Evolutionary conservation across 2,888 invertebrate genomes (phyloP), one percentile per base, ranked within the genome.

Genomic region (Masnerella sp.): DNA sequence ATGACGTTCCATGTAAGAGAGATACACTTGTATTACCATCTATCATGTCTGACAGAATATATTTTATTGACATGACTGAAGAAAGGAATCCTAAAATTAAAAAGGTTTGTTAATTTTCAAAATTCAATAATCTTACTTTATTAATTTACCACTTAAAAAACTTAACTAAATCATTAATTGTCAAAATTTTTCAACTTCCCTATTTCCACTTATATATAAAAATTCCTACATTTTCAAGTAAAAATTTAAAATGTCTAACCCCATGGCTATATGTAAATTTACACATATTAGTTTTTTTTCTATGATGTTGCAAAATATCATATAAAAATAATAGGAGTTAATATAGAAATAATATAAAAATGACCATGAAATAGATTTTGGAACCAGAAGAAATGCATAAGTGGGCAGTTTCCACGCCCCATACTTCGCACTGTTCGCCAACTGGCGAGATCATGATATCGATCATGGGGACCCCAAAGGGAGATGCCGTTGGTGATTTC

Each of bases 371-470:
- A 38, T 78, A 95, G 94, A 91, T 93, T 36, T 91, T 98, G 77
- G 95, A 96, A 84, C 93, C 95, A 0, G 89, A 91, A 12, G 93
- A 95, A 81, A 90, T 98, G 85, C 92, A 92, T 84, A 90, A 91
- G 71, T 89, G 92, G 62, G 92, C 95, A 85, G 91, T 96, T 70
- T 91, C 93, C n/a, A 94, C 94, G 52, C 97, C 96, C 0, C 99
- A 99, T 84, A 98, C 99, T 0, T 90, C 95, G 2, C 99, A 99
- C 88, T 99, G 99, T 87, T 89, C 98, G 76, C 95, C 96, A 12
- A 92, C 91, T 78, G 98, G 98, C 0, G 94, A 97, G 83, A 93
- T 99, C 74, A 96, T 99, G 94, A 96, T 99, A 82, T 97, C 97
- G 4, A 93, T 94, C 8, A 92, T 99, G 93, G 99, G 98, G 9